A percentile compares a stretch with the other conserved stretches of the same genome.
These are phyloP conservation scores for Drosophila nasuta DNA, from an alignment of 1,140 invertebrate genomes.

Conservation along the genomic window DNA sequence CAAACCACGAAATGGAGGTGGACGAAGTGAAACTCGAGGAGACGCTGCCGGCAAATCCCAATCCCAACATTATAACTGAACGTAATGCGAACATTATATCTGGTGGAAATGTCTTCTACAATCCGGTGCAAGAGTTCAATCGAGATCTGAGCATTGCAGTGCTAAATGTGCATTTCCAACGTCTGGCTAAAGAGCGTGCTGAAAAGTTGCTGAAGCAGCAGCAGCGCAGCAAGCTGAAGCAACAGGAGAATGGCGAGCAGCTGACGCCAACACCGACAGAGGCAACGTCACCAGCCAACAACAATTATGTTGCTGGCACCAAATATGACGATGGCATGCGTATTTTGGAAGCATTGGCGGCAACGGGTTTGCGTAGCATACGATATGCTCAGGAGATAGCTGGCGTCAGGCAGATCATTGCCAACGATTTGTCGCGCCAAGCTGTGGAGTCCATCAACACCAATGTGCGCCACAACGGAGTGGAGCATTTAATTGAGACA, in stretches of 20 bases:
- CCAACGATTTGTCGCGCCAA: conserved; percentile 96
- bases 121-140: conserved; percentile 99
- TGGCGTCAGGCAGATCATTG: conserved; percentile 92
- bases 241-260: conserved; percentile 24
- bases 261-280: background rate
- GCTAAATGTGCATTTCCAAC: conserved; percentile 87
- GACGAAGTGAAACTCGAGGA: conserved; percentile 33
- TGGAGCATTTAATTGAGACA: conserved; percentile 90
- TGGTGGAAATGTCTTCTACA: conserved; percentile 94
- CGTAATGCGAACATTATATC: conserved; percentile 76
- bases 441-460: conserved; percentile 94
- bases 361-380: conserved; percentile 95
- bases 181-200: conserved; percentile 73
- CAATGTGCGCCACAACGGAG: conserved; percentile 93
- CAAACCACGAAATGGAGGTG: conserved; percentile 41
- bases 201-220: conserved; percentile 67
- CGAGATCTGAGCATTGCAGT: conserved; percentile 94
- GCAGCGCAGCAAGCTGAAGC: conserved; percentile 41
- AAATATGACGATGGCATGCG: conserved; percentile 87
- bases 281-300: background rate
- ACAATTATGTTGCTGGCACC: conserved; percentile 56
- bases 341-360: conserved; percentile 97
- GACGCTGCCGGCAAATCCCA: conserved; percentile 43
- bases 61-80: conserved; percentile 65
- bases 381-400: conserved; percentile 98